phyloP scores from a whole-genome alignment of 2,888 invertebrate genomes.

The Cosmia trapezina region DNA sequence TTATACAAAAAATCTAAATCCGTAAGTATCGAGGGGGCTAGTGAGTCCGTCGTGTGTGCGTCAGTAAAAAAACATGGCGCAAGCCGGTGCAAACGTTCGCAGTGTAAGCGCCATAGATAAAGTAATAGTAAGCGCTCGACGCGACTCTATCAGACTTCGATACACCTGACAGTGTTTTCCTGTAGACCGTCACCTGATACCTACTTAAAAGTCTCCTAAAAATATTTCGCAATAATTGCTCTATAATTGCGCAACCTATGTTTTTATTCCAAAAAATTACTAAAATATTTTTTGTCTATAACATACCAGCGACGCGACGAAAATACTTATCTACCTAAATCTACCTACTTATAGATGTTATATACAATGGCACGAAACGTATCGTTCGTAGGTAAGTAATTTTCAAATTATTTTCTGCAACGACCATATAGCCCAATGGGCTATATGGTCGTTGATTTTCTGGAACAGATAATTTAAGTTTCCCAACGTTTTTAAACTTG shows the following conservation, averaged over 20 bases:
- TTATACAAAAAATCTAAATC: not conserved
- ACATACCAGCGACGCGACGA: no score
- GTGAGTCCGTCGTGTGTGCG: not conserved
- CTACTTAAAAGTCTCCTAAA: not conserved
- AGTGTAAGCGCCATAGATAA: no score
- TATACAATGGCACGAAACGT: no score
- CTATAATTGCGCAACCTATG: not conserved
- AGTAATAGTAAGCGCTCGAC: not conserved
- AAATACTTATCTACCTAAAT: no score
- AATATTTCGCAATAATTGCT: constrained; percentile 11
- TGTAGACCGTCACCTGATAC: not conserved
- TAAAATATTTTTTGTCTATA: not conserved
- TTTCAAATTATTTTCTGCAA: no score
- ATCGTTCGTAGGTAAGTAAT: no score
- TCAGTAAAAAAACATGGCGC: constrained; percentile 35
- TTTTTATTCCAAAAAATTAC: not conserved
- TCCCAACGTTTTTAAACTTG: no score
- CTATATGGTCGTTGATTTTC: no score
- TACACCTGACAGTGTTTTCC: not conserved
- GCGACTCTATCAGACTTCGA: not conserved
- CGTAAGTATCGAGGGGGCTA: not conserved
- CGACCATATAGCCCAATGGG: no score
- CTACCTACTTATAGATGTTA: no score
- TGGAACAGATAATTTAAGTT: no score
- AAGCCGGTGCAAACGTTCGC: constrained; percentile 8